phyloP scores from a whole-genome alignment of 2,888 invertebrate genomes.

The Papilio protenor region DNA sequence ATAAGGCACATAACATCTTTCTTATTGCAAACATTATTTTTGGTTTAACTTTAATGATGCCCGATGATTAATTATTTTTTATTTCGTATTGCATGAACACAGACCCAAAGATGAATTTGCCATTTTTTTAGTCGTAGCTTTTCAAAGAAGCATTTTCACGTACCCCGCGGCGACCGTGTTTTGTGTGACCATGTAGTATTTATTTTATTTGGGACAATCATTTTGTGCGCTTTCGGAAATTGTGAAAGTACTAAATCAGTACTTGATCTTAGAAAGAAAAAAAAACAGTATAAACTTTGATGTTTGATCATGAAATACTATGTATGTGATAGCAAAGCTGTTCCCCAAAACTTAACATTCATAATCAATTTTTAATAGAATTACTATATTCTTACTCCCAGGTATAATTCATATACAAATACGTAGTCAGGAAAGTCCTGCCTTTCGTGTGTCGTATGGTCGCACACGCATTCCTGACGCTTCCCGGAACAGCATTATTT shows the following conservation, averaged over 20 bases:
- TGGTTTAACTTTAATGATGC: not conserved
- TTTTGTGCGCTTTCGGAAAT: too few relatives aligned
- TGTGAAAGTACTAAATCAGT: not conserved
- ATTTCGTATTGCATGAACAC: not conserved
- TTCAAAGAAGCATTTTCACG: slow-evolving; percentile 25
- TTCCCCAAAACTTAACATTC: too few relatives aligned
- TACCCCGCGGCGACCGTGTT: slow-evolving; percentile 28
- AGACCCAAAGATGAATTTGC: slow-evolving; percentile 7
- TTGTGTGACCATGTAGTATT: slow-evolving; percentile 6
- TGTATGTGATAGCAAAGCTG: too few relatives aligned
- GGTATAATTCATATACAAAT: not conserved
- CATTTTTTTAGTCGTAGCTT: slow-evolving; percentile 12
- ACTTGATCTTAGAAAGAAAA: not conserved
- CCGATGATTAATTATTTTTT: not conserved
- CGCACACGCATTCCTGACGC: slow-evolving; percentile 34
- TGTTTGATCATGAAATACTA: too few relatives aligned
- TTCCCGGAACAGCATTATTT: slow-evolving; percentile 42
- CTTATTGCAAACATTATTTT: not conserved
- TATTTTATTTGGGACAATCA: not conserved
- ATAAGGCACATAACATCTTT: not conserved
- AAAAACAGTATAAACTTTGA: not conserved
- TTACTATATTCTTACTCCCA: too few relatives aligned
- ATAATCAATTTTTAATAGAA: too few relatives aligned
- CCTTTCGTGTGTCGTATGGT: not conserved
- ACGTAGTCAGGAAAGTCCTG: slow-evolving; percentile 1